Conservation (phyloP, 2,888 invertebrate genomes). For the Lasioglossum lativentre region DNA sequence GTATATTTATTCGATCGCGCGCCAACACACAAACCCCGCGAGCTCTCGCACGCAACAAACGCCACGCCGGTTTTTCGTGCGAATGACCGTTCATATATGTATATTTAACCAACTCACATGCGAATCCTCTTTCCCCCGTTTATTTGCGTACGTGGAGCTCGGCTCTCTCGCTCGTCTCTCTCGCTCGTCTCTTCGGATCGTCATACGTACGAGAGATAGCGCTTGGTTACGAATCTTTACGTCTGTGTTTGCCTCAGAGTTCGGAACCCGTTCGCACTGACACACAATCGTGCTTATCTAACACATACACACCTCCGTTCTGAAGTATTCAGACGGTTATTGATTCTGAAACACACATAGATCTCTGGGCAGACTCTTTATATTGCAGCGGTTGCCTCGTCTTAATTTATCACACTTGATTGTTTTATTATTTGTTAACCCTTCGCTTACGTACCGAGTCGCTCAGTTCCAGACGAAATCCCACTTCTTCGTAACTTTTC, state of each 20-base stretch:
- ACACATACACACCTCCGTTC: neutral
- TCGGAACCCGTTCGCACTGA: constrained; percentile 29
- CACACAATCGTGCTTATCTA: constrained; percentile 54
- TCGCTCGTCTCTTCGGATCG: constrained; percentile 37
- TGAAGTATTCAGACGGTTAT: neutral
- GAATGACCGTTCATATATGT: constrained; percentile 59
- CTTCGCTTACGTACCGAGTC: too few species aligned
- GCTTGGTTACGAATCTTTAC: neutral
- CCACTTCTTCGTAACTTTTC: too few species aligned
- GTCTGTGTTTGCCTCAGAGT: constrained; percentile 43
- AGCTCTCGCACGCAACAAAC: constrained; percentile 51
- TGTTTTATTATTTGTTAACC: neutral
- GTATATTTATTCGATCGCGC: constrained; percentile 59
- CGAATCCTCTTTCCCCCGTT: constrained; percentile 39
- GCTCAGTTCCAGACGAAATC: too few species aligned
- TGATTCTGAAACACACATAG: too few species aligned
- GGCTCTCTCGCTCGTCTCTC: constrained; percentile 22
- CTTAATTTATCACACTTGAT: neutral
- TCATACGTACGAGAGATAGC: constrained; percentile 44
- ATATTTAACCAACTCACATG: constrained; percentile 56
- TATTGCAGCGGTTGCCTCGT: neutral
- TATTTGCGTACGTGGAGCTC: constrained; percentile 41
- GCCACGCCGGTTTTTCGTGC: constrained; percentile 52
- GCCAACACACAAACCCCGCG: constrained; percentile 32
- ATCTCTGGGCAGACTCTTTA: too few species aligned